A percentile compares a stretch with the other conserved stretches of the same genome.
Conservation (phyloP, 2,888 invertebrate genomes). For the Bellardia pandia region DNA sequence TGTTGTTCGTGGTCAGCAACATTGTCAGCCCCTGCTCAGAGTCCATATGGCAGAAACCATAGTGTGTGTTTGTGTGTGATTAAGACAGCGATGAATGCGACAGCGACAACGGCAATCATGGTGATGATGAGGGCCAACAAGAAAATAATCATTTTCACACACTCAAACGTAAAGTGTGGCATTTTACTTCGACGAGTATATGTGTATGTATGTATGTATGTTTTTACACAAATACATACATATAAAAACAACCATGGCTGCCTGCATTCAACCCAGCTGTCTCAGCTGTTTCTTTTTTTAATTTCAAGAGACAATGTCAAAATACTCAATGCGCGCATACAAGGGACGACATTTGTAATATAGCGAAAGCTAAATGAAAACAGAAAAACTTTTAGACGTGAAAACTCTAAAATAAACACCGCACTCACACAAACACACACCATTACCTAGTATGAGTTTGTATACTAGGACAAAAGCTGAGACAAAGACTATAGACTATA, state of each 20-base stretch:
- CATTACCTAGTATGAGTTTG: not conserved
- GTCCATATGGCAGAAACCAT: constrained; percentile 44
- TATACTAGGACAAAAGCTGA: constrained; percentile 59
- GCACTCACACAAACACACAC: not conserved
- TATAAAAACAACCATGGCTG: constrained; percentile 22
- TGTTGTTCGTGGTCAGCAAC: constrained; percentile 72
- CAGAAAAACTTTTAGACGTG: constrained; percentile 59
- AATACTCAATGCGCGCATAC: constrained; percentile 72
- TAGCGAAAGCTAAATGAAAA: constrained; percentile 48
- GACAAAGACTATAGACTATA: constrained; percentile 34
- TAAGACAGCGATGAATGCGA: constrained; percentile 28
- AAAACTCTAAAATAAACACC: constrained; percentile 57
- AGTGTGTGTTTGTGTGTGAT: constrained; percentile 2
- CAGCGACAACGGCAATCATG: not conserved
- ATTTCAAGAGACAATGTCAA: constrained; percentile 73
- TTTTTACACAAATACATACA: not conserved
- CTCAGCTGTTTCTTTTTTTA: constrained; percentile 44
- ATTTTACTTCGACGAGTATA: not conserved
- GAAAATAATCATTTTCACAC: constrained; percentile 27
- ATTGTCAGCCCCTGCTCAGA: constrained; percentile 34
- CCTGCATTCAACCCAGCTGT: constrained; percentile 56
- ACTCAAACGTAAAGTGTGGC: not conserved
- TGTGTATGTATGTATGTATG: no score
- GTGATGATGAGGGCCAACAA: constrained; percentile 11
- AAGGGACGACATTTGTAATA: constrained; percentile 62